Conservation (phyloP, 2,113 vertebrate species). For the Fukomys damarensis region DNA sequence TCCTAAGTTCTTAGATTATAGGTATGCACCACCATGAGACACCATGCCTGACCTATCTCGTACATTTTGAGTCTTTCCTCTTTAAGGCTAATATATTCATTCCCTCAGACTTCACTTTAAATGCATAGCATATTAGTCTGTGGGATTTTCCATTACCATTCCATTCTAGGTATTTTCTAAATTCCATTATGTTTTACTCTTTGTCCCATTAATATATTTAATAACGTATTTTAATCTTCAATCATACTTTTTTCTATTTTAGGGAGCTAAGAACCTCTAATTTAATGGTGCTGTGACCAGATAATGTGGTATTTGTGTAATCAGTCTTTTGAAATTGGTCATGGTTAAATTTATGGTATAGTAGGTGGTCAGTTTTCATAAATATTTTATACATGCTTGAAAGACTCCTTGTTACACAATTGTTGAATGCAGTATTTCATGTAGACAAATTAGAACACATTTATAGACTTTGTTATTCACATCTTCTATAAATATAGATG, state of each 20-base stretch:
- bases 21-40: background rate
- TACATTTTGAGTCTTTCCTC: background rate
- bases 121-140: background rate
- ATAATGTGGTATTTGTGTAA: background rate
- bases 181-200: background rate
- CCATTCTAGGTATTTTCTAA: conserved; percentile 2
- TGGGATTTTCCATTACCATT: background rate
- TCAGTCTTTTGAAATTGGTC: background rate
- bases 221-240: background rate
- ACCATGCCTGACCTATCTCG: background rate
- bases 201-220: background rate
- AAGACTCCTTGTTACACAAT: background rate
- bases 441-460: conserved; percentile 13
- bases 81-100: background rate
- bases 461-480: background rate
- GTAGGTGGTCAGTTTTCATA: background rate
- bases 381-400: background rate
- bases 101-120: background rate
- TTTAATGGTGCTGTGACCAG: background rate
- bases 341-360: background rate
- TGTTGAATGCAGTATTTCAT: background rate
- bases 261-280: background rate
- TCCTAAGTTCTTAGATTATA: background rate
- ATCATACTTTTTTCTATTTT: background rate
- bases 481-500: background rate